Percentiles rank a stretch among this genome's conserved stretches.
These are phyloP conservation scores for Pituophis catenifer DNA, from an alignment of 2,113 vertebrate genomes.

Conservation along the genomic window DNA sequence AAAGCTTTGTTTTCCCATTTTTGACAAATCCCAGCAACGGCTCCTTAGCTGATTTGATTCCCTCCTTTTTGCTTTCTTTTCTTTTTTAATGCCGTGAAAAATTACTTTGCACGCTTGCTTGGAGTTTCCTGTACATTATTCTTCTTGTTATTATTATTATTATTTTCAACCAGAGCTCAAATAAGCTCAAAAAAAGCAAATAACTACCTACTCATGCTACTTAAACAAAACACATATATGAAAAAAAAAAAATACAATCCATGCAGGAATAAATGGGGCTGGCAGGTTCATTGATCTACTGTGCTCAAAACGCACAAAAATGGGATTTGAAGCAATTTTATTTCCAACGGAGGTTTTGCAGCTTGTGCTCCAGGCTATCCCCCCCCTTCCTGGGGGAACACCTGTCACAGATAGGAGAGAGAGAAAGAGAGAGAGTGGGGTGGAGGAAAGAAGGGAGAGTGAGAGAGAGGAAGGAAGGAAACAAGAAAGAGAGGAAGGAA, in stretches of 20 bases:
- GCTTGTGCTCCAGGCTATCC: not conserved
- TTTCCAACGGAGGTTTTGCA: not conserved
- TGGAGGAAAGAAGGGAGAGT: too few relatives aligned
- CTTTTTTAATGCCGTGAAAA: not conserved
- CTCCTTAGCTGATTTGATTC: conserved; percentile 14
- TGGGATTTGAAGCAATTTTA: too few relatives aligned
- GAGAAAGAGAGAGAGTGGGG: not conserved
- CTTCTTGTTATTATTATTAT: not conserved
- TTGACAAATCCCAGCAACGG: conserved; percentile 27
- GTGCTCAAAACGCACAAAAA: not conserved
- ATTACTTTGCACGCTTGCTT: conserved; percentile 8
- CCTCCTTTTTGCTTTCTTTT: not conserved
- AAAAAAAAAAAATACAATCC: not conserved
- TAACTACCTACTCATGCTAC: rapidly evolving
- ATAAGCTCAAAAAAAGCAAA: not conserved
- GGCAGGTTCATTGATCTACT: not conserved
- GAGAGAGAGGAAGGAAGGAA: not conserved
- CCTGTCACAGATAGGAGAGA: not conserved
- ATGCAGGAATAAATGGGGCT: not conserved
- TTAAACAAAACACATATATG: not conserved
- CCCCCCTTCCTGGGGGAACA: not conserved
- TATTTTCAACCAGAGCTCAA: not conserved
- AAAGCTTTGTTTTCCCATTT: conserved; percentile 49
- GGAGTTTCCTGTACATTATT: conserved; percentile 6
- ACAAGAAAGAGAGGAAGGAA: not conserved